Base-by-base conservation (phyloP, 2,113 vertebrate genomes). In the Rhea pennata region DNA sequence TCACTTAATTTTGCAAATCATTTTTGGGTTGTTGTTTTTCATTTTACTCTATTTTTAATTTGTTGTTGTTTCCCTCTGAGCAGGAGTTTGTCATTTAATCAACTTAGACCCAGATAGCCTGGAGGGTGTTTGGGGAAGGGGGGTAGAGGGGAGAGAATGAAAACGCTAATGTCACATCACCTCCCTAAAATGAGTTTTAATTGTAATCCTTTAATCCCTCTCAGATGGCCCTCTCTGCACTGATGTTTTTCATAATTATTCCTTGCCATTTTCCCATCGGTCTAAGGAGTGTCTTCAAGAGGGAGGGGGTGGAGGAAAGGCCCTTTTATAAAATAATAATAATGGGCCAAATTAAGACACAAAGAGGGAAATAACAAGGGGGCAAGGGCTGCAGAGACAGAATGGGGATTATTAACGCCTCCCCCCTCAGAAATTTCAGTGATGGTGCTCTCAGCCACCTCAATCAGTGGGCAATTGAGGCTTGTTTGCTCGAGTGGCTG, bases 171-270 rank as follows among this genome's bases (percentile, higher is more conserved):
- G 97, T 92, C 93, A 86, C 92, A 69, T 93, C 89, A 94, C 96
- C 95, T 96, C 96, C 96, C 93, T 92, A 97, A 97, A 97, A 97
- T 92, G 94, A 95, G 97, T 96, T 97, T 97, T 97, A 97, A 97
- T 97, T 98, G 96, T 98, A 98, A 98, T 98, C 98, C 98, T 97
- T 98, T 98, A 98, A 98, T 98, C 98, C 98, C 96, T 98, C 97
- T 98, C 97, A 98, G 97, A 98, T 97, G 98, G 98, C 97, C 96
- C 97, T 98, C 95, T 95, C 96, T 96, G 95, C 96, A 94, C 96
- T 97, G 97, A 98, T 98, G 98, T 95, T 97, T 95, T 97, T 97
- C 96, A 92, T 98, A 97, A 98, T 98, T 98, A 97, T 96, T 96
- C 97, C 96, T 93, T 96, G 95, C 97, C 96, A 97, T 97, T 98